Percentiles rank a stretch among this genome's conserved stretches.
Evolutionary conservation across 2,888 invertebrate species (phyloP).

Genomic region (Linnaemya tessellans): DNA sequence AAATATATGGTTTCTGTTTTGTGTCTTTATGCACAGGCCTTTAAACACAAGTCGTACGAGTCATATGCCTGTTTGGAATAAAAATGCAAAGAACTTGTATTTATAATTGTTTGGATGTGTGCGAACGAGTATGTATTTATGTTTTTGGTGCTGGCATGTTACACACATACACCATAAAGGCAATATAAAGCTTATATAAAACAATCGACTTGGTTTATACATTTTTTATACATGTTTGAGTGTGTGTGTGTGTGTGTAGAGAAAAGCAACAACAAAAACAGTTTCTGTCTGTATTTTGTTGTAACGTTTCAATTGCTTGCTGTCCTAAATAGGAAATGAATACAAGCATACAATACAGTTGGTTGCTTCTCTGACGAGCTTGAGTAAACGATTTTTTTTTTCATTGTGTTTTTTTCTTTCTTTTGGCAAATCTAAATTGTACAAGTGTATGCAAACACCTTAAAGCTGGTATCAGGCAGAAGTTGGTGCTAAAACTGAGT

Average conservation of each 20-base stretch:
- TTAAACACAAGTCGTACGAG: constrained; percentile 1
- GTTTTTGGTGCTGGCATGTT: not conserved
- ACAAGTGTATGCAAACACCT: constrained; percentile 60
- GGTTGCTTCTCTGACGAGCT: constrained; percentile 35
- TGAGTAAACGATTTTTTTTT: constrained; percentile 1
- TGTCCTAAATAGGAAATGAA: constrained; percentile 63
- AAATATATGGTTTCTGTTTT: constrained; percentile 47
- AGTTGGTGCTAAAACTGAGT: constrained; percentile 27
- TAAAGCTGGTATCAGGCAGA: constrained; percentile 36
- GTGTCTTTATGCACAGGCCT: not conserved
- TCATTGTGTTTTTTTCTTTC: not conserved
- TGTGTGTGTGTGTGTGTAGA: not conserved
- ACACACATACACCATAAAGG: not conserved
- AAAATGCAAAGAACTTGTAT: constrained; percentile 22
- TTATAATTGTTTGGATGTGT: constrained; percentile 9
- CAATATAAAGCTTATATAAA: constrained; percentile 50
- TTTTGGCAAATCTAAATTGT: constrained; percentile 35
- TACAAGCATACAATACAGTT: not conserved
- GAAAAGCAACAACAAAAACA: constrained; percentile 6
- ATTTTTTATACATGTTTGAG: not conserved
- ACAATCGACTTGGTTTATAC: constrained; percentile 49
- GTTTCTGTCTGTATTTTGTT: constrained; percentile 27
- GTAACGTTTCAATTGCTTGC: constrained; percentile 67
- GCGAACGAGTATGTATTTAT: not conserved
- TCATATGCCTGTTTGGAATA: constrained; percentile 43